Base-by-base conservation (phyloP, 2,797 vertebrate species). In the Silurus lanzhouensis region DNA sequence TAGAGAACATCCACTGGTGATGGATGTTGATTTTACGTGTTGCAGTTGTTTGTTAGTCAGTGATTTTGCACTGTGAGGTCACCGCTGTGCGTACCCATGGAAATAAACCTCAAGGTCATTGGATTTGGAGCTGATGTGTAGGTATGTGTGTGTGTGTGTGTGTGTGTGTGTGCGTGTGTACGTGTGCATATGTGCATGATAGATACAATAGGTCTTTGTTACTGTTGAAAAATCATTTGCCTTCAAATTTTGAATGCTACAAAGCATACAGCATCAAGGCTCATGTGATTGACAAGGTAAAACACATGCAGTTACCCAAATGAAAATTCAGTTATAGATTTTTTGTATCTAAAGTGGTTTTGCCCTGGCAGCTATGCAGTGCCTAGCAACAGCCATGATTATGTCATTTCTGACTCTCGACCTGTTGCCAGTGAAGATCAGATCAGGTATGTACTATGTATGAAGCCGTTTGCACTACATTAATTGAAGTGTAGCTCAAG, bases 31-130 rank as follows among this genome's bases (percentile, higher is more conserved):
- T 78, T 8, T 77, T 57, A n/a, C 25, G 7, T 12, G 10, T 19
- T 22, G 68, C 20, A 60, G 27, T 17, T 38, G 78, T 76, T 63
- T 77, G 38, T 87, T 22, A 22, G 1, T 9, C 57, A 27, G 13
- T 19, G 44, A 83, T 75, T 71, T 58, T 63, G 25, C 64, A 63
- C 15, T 55, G 0, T 22, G 48, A 52, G 15, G 9, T 9, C 66
- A 48, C 31, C 78, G n/a, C 8, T 20, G 2, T 68, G 14, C 22
- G 79, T 72, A 79, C 46, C 52, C 81, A 80, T 67, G 61, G 84
- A 60, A 81, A 85, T 88, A 85, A 84, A 86, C 76, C 81, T 67
- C 76, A 85, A 64, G 86, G 87, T 80, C 86, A 63, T 1, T 8
- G 82, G 78, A 44, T 31, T 44, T 72, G 58, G 0, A 6, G 57